Evolutionary conservation across 2,797 vertebrate species (phyloP).

Genomic region (Phoeniculus purpureus): DNA sequence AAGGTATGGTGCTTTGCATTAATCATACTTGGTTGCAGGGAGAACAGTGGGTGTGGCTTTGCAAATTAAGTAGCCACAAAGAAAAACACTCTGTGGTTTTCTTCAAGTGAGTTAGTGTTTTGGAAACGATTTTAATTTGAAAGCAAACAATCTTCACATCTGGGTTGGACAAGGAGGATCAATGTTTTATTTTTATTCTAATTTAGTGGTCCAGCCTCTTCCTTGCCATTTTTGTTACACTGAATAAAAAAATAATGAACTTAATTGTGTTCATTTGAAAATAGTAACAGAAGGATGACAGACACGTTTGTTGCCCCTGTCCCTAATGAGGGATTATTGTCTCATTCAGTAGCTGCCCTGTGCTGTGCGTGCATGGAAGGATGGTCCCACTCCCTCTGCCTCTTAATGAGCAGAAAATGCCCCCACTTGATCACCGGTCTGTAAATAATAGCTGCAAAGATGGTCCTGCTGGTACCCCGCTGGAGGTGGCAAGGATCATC

Average conservation of each 20-base stretch:
- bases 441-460: not conserved
- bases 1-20: constrained; percentile 49
- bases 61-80: constrained; percentile 44
- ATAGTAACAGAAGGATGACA: constrained; percentile 55
- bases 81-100: constrained; percentile 21
- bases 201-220: not conserved
- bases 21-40: constrained; percentile 53
- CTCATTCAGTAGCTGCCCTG: constrained; percentile 26
- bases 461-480: fast-evolving
- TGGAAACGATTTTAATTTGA: constrained; percentile 34
- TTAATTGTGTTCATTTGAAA: constrained; percentile 59
- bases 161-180: not conserved
- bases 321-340: constrained; percentile 40
- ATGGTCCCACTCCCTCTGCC: not conserved
- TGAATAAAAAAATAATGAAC: constrained; percentile 48
- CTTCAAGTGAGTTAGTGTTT: constrained; percentile 24
- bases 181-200: not conserved
- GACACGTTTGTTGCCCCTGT: not conserved
- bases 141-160: constrained; percentile 13
- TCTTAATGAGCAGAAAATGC: not conserved
- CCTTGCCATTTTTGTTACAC: not conserved
- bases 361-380: fast-evolving
- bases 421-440: not conserved
- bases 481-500: not conserved
- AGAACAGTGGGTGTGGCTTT: constrained; percentile 33